Evolutionary conservation across 2,113 vertebrate genomes (phyloP).

Genomic region (Paraplagusia blochii): DNA sequence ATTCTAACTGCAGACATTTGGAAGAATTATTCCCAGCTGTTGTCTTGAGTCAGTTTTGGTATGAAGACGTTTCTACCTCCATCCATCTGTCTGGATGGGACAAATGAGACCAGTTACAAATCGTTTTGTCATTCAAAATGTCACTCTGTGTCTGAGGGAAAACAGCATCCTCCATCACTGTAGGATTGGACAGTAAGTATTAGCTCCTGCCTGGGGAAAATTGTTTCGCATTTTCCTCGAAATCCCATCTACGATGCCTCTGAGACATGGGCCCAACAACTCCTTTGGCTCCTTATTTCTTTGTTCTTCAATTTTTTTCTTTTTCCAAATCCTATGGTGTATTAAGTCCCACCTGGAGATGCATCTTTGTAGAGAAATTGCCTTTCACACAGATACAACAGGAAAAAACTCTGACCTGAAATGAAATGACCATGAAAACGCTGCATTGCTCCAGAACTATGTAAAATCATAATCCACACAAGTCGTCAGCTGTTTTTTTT

Average conservation of each 20-base stretch:
- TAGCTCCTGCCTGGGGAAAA: background rate
- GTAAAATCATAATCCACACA: slow-evolving; percentile 7
- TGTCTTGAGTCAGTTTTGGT: slow-evolving; percentile 12
- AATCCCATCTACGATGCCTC: slow-evolving; percentile 1
- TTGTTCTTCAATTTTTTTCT: slow-evolving; percentile 12
- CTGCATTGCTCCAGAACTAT: slow-evolving; percentile 12
- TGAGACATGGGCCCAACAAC: slow-evolving; percentile 10
- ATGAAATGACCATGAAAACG: background rate
- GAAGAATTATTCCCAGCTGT: slow-evolving; percentile 19
- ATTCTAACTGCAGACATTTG: slow-evolving; percentile 1
- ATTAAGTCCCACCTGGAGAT: slow-evolving; percentile 7
- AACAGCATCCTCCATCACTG: slow-evolving; percentile 9
- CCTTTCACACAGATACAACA: slow-evolving; percentile 9
- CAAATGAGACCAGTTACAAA: slow-evolving; percentile 13
- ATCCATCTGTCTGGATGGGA: slow-evolving; percentile 22
- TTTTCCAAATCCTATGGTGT: slow-evolving; percentile 4
- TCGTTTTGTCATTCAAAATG: background rate
- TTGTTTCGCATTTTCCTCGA: background rate
- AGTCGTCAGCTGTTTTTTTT: background rate
- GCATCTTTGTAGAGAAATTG: slow-evolving; percentile 11
- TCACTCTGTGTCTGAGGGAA: slow-evolving; percentile 8
- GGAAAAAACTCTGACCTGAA: background rate
- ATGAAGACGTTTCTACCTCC: slow-evolving; percentile 18
- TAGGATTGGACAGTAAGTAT: slow-evolving; percentile 11
- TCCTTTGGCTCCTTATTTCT: slow-evolving; percentile 19